A percentile compares a stretch with the other conserved stretches of the same genome.
Evolutionary conservation across 2,113 vertebrate species (phyloP).

Genomic region (Smithornis capensis): DNA sequence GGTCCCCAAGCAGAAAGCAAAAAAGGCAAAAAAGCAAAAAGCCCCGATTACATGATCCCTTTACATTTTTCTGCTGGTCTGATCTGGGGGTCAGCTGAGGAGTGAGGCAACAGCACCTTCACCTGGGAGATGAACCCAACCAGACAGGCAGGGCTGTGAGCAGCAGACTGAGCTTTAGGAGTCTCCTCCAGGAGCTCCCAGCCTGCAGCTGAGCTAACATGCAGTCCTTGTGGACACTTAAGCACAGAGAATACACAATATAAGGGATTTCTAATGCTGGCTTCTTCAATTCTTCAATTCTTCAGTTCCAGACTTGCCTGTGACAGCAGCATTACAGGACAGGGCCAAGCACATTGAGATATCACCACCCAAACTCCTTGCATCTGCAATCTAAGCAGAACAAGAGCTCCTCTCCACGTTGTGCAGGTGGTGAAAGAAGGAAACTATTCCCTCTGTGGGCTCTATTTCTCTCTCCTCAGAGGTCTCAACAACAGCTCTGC

Average conservation of each 20-base stretch:
- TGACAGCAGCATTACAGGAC: neutral
- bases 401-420: neutral
- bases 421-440: neutral
- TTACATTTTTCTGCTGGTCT: too few species aligned
- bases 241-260: neutral
- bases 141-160: accelerated
- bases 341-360: neutral
- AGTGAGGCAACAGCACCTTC: neutral
- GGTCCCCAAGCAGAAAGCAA: too few species aligned
- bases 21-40: too few species aligned
- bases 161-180: neutral
- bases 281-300: neutral
- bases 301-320: neutral
- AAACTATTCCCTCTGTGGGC: neutral
- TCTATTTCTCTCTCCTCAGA: neutral
- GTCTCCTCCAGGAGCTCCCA: neutral
- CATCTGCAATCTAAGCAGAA: accelerated
- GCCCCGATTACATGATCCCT: too few species aligned
- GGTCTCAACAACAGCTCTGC: neutral
- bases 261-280: neutral
- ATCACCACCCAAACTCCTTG: neutral
- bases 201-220: neutral
- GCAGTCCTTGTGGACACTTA: neutral
- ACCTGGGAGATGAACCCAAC: neutral
- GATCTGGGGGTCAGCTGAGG: neutral